Conservation (phyloP, 2,797 vertebrate species). For the Liasis olivaceus region DNA sequence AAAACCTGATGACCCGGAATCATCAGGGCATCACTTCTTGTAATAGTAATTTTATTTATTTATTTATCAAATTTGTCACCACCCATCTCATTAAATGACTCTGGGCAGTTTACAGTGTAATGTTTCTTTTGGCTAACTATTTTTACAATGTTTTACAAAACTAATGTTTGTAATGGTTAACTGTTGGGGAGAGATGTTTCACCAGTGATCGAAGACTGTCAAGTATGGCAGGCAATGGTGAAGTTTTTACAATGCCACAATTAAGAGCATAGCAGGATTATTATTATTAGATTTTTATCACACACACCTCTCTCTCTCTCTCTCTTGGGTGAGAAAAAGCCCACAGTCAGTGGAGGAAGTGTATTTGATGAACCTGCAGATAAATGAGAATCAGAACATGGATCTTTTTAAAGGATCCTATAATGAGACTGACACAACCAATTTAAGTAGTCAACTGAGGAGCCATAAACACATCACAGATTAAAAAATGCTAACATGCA, state of each 20-base stretch:
- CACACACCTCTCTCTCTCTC: not conserved
- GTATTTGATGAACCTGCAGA: slow-evolving; percentile 23
- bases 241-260: not conserved
- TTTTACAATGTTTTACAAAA: too few relatives aligned
- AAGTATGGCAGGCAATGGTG: not conserved
- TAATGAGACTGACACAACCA: not conserved
- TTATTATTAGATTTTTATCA: not conserved
- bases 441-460: not conserved
- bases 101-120: too few relatives aligned
- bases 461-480: not conserved
- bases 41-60: not conserved
- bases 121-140: too few relatives aligned
- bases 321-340: not conserved
- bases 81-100: too few relatives aligned
- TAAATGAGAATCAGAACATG: not conserved
- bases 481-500: not conserved
- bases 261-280: not conserved
- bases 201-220: not conserved
- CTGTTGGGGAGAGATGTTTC: not conserved
- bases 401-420: not conserved
- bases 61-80: too few relatives aligned
- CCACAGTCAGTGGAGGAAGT: not conserved
- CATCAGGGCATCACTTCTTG: not conserved
- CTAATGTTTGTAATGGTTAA: not conserved
- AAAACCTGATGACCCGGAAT: not conserved